A percentile compares a stretch with the other conserved stretches of the same genome.
Conservation (phyloP, 2,113 vertebrate species). For the Mohoua ochrocephala region DNA sequence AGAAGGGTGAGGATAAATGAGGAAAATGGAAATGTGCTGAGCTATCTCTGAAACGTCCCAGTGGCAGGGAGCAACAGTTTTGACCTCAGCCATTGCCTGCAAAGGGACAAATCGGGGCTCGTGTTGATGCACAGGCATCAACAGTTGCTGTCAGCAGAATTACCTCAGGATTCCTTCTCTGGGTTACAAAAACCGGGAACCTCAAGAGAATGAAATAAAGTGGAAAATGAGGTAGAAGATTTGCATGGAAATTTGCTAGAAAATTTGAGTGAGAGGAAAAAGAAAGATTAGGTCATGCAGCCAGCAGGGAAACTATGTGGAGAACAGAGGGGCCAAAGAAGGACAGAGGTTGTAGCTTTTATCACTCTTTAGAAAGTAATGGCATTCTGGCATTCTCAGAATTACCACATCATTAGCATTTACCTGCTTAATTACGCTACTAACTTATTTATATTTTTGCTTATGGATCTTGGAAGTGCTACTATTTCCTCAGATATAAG, state of each 20-base stretch:
- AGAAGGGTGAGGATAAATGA: background rate
- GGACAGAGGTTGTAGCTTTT: background rate
- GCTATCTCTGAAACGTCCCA: background rate
- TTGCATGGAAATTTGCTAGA: background rate
- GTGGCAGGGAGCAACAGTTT: background rate
- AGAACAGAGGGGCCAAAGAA: background rate
- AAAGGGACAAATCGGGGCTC: background rate
- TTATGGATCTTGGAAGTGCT: background rate
- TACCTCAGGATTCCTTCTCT: background rate
- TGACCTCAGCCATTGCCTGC: background rate
- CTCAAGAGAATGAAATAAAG: background rate
- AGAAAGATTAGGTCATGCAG: background rate
- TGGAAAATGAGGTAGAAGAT: background rate
- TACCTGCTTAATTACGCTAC: background rate
- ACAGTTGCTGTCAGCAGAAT: background rate
- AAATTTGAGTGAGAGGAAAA: background rate
- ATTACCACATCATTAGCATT: background rate
- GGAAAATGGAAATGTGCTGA: background rate
- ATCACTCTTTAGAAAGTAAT: background rate
- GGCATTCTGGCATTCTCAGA: background rate
- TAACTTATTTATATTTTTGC: background rate
- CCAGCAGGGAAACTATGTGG: background rate
- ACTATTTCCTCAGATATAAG: background rate
- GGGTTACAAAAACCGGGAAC: background rate
- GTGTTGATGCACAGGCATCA: accelerated